These are phyloP conservation scores for Cliona cf. orientalis DNA, from an alignment of 37 sponge, comb jelly and placozoan genomes.

Conservation along the genomic window DNA sequence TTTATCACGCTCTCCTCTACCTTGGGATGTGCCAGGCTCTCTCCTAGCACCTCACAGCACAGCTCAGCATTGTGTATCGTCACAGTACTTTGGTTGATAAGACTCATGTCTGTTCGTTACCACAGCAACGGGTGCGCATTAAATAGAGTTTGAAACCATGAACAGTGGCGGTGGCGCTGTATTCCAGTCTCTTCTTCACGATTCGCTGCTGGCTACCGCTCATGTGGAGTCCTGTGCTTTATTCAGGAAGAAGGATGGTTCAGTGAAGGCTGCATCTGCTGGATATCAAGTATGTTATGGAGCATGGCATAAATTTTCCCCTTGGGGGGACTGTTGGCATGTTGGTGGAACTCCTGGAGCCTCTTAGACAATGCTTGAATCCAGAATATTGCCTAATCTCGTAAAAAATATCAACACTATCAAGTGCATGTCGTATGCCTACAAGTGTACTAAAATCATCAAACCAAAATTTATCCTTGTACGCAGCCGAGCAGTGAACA, in stretches of 20 bases:
- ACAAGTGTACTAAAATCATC: neutral
- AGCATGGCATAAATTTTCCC: too few relatives aligned
- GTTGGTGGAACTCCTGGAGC: too few relatives aligned
- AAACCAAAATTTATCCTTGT: neutral
- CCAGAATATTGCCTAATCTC: neutral
- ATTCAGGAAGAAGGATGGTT: slow-evolving; percentile 64
- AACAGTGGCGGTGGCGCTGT: neutral
- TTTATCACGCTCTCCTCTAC: neutral
- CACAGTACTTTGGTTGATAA: neutral
- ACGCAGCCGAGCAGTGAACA: slow-evolving; percentile 70
- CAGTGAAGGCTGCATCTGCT: slow-evolving; percentile 72
- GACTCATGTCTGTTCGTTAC: neutral
- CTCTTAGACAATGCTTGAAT: too few relatives aligned
- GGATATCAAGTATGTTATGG: slow-evolving; percentile 65
- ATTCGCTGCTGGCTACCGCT: slow-evolving; percentile 73
- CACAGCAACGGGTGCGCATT: slow-evolving; percentile 1
- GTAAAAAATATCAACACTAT: neutral
- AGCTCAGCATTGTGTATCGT: slow-evolving; percentile 30
- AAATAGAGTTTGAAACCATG: slow-evolving; percentile 1
- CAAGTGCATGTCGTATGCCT: neutral
- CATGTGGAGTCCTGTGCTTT: slow-evolving; percentile 90
- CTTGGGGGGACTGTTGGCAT: too few relatives aligned
- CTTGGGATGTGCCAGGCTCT: neutral
- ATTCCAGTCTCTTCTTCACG: slow-evolving; percentile 68
- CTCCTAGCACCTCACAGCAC: slow-evolving; percentile 15